phyloP scores from a whole-genome alignment of 2,888 invertebrate species.

The Leucophora obtusa region DNA sequence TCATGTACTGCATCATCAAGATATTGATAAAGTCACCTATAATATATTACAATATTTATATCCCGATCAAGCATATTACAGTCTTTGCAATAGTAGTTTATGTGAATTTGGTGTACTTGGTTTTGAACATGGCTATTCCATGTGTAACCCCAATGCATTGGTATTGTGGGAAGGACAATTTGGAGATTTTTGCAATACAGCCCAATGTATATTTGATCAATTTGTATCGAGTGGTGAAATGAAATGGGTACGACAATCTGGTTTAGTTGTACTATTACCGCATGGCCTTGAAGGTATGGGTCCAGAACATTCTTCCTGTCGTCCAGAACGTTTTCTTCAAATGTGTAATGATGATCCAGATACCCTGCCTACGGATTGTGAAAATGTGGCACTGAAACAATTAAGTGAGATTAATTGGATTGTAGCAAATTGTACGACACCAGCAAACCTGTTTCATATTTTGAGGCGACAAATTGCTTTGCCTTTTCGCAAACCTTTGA shows the following conservation, averaged over 20 bases:
- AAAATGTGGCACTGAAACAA: slow-evolving; percentile 94
- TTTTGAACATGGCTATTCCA: slow-evolving; percentile 98
- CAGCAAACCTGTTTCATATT: slow-evolving; percentile 98
- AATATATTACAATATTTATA: slow-evolving; percentile 94
- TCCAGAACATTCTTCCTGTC: slow-evolving; percentile 84
- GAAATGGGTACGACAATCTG: slow-evolving; percentile 99
- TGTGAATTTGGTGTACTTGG: slow-evolving; percentile 95
- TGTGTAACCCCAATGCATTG: slow-evolving; percentile 98
- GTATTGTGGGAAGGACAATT: slow-evolving; percentile 99
- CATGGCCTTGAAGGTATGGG: slow-evolving; percentile 99
- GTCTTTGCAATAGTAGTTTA: slow-evolving; percentile 98
- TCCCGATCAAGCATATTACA: slow-evolving; percentile 98
- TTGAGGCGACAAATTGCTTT: slow-evolving; percentile 95
- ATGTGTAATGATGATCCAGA: slow-evolving; percentile 98
- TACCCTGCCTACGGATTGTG: slow-evolving; percentile 93
- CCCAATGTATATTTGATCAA: slow-evolving; percentile 98
- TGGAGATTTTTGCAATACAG: slow-evolving; percentile 99
- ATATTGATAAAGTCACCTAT: slow-evolving; percentile 93
- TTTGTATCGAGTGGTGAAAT: slow-evolving; percentile 95
- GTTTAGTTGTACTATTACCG: slow-evolving; percentile 95
- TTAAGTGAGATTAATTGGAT: slow-evolving; percentile 98
- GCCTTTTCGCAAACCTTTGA: slow-evolving; percentile 98
- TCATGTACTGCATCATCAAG: slow-evolving; percentile 98
- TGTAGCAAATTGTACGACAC: slow-evolving; percentile 96
- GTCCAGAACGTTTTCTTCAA: slow-evolving; percentile 89